Evolutionary conservation across 2,888 invertebrate species (phyloP), one percentile per base, ranked within the genome.

Genomic region (Lypha dubia): DNA sequence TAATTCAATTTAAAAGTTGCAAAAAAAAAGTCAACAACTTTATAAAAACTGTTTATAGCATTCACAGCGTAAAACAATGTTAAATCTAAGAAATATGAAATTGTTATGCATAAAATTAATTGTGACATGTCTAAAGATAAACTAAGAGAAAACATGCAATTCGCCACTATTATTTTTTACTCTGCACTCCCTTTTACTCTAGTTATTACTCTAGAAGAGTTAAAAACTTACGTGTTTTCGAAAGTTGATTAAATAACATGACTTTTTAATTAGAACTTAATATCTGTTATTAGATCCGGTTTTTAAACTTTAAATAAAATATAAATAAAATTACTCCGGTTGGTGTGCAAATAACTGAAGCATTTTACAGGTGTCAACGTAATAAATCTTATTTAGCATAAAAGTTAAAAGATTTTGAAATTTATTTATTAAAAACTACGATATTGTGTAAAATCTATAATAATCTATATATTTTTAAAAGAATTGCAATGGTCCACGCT

Each of bases 31-130:
- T 11, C 67, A 32, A 41, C 51, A 53, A 68, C 41, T 51, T 13
- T 20, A 3, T 38, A 56, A 22, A n/a, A 62, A 62, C 22, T 15
- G 38, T 67, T 44, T 32, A 17, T 20, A 5, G 15, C 56, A n/a
- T 20, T 56, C 8, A 28, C 15, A 28, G 28, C 28, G 28, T 17
- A 46, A 24, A 9, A 53, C 20, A 65, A 65, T 32, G 13, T 62
- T 28, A 44, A 44, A 8, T 46, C 35, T 38, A 46, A 53, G 53
- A 84, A 74, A 70, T 84, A 84, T 84, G 84, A 84, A 84, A 84
- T 79, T 79, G 70, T 81, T 84, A 60, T 84, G 84, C 84, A 84
- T 84, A 84, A 84, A 84, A 84, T 84, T 84, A 84, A 44, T 73
- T 81, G 84, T 71, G 84, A 84, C 84, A 81, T 74, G 84, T 74